A percentile compares a stretch with the other conserved stretches of the same genome.
Conservation (phyloP, 2,113 vertebrate species). For the Mirza zaza region DNA sequence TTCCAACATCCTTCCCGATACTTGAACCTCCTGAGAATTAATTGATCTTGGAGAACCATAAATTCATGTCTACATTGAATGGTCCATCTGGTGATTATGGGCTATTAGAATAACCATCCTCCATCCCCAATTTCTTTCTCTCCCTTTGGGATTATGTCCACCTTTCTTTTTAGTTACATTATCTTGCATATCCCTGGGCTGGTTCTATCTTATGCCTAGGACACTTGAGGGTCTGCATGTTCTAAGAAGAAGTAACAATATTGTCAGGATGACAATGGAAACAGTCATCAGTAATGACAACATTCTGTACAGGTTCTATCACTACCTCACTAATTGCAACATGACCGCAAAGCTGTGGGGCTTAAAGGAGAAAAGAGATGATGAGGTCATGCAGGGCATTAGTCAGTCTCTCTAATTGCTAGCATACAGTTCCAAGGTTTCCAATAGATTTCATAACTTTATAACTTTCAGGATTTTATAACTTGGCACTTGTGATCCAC, state of each 20-base stretch:
- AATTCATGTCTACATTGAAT: neutral
- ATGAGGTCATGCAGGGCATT: neutral
- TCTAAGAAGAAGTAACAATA: neutral
- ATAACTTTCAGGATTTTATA: slow-evolving; percentile 52
- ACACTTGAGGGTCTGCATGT: neutral
- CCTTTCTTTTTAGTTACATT: neutral
- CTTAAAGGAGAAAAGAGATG: neutral
- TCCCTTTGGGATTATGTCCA: neutral
- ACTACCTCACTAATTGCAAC: neutral
- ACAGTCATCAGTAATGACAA: neutral
- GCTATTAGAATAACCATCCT: neutral
- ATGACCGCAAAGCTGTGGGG: neutral
- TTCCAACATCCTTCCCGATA: neutral
- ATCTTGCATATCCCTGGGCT: neutral
- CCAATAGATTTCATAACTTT: neutral
- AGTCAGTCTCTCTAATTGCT: slow-evolving; percentile 28
- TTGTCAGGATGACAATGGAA: neutral
- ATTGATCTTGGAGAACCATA: neutral
- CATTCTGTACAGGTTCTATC: neutral
- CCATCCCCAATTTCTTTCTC: neutral
- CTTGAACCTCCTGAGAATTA: neutral
- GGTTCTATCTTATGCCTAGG: neutral
- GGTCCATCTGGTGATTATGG: neutral
- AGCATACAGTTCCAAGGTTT: neutral
- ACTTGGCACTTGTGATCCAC: neutral